Percentiles rank a stretch among this genome's conserved stretches.
Evolutionary conservation across 2,888 invertebrate species (phyloP).

Genomic region (Ennomos fuscantarius): DNA sequence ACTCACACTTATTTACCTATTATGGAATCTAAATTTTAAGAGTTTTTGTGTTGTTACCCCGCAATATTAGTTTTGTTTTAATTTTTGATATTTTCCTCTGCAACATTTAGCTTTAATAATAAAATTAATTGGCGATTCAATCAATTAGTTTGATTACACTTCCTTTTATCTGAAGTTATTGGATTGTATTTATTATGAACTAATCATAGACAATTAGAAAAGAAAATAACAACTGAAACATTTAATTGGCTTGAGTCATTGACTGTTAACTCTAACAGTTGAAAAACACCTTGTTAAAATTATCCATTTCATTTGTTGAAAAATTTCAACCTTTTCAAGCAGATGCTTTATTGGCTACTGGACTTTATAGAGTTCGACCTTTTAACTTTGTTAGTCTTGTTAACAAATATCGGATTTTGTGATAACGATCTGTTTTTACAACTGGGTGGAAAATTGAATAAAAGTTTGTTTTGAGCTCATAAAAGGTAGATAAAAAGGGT

Average conservation of each 20-base stretch:
- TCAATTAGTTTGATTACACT: slow-evolving; percentile 1
- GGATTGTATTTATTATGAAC: slow-evolving; percentile 26
- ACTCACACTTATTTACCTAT: too few species aligned
- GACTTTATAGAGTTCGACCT: slow-evolving; percentile 13
- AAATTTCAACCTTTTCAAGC: slow-evolving; percentile 71
- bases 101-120: too few species aligned
- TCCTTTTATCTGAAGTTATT: slow-evolving; percentile 1
- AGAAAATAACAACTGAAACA: slow-evolving; percentile 54
- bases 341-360: slow-evolving; percentile 34
- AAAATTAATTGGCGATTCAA: neutral
- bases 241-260: slow-evolving; percentile 71
- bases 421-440: slow-evolving; percentile 9
- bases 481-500: too few species aligned
- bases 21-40: too few species aligned
- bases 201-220: slow-evolving; percentile 43
- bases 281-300: slow-evolving; percentile 75
- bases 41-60: too few species aligned
- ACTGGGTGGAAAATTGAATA: slow-evolving; percentile 2
- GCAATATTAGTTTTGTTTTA: neutral
- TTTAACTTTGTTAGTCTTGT: slow-evolving; percentile 31
- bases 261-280: slow-evolving; percentile 49
- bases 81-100: neutral
- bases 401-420: slow-evolving; percentile 7
- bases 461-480: neutral
- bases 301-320: slow-evolving; percentile 78